These are phyloP conservation scores for Liparis tanakae DNA, from an alignment of 2,797 vertebrate species.

Conservation along the genomic window DNA sequence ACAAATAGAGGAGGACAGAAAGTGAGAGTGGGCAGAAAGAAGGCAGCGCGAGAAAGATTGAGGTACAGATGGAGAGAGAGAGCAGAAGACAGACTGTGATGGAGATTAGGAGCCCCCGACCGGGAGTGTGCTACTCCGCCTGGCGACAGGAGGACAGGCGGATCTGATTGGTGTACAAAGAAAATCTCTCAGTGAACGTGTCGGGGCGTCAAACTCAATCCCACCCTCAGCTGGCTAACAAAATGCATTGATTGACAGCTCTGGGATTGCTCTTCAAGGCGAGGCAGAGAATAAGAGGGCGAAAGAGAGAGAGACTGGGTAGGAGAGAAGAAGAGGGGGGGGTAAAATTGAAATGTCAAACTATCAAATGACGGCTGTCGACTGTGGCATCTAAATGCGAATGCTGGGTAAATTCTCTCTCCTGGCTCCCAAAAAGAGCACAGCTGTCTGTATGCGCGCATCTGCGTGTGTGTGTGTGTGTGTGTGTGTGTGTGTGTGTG, in stretches of 20 bases:
- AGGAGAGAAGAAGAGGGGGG: constrained; percentile 39
- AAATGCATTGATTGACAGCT: constrained; percentile 75
- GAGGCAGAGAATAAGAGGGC: constrained; percentile 50
- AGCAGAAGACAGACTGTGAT: constrained; percentile 61
- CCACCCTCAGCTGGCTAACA: constrained; percentile 61
- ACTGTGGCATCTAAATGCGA: constrained; percentile 59
- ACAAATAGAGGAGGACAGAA: constrained; percentile 67
- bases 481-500: constrained; percentile 21
- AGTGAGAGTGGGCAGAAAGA: constrained; percentile 45
- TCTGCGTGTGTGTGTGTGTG: constrained; percentile 26
- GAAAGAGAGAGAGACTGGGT: constrained; percentile 33
- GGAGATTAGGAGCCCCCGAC: constrained; percentile 68
- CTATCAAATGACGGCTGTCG: constrained; percentile 73
- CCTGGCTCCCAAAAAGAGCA: constrained; percentile 56
- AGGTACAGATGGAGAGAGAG: constrained; percentile 46
- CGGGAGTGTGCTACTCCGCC: constrained; percentile 55
- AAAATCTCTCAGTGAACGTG: constrained; percentile 69
- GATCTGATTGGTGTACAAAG: constrained; percentile 79
- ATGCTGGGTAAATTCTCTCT: constrained; percentile 64
- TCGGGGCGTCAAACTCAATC: constrained; percentile 72
- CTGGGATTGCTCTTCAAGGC: constrained; percentile 71
- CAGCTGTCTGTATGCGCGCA: constrained; percentile 57
- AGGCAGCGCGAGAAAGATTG: constrained; percentile 44
- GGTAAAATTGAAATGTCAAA: constrained; percentile 81
- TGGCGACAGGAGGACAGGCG: constrained; percentile 68